Base-by-base conservation (phyloP, 2,888 invertebrate species). In the Slavum lentiscoides region DNA sequence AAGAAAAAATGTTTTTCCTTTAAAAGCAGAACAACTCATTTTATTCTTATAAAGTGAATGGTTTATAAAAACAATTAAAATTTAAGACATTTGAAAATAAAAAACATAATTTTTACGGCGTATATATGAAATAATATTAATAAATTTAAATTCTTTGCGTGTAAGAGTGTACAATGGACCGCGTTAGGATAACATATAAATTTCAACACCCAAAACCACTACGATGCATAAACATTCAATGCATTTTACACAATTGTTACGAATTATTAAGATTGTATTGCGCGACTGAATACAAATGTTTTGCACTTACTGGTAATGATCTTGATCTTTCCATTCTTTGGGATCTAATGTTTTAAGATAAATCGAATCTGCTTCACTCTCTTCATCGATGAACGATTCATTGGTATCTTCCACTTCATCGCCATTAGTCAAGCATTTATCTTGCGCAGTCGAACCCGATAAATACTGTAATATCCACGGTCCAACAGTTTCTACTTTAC, bases 341-440 rank as follows among this genome's bases (percentile, higher is more conserved):
- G 98, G 98, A 88, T 98, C 95, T 83, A 98, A 88, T 82, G 94
- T 94, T 84, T 94, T 90, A 83, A 98, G 88, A 86, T 94, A 95
- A 82, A 91, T 91, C 13, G 95, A 90, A 87, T 96, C 93, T 84
- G 93, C 93, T 83, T 92, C 84, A 90, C 39, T 72, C 72, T 72
- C 82, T 82, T 64, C 74, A 55, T 55, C 67, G 13, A 81, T 83
- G 66, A 80, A 77, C 77, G 82, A 88, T 83, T 88, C 88, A 62
- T 87, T 86, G 23, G 88, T 86, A 85, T 88, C 88, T 82, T 88
- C 87, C 9, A 87, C 85, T 84, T 88, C 88, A 83, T 88, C 88
- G 83, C 87, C 87, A 8, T 87, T 86, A 83, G 87, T 86, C 15
- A 87, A 87, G 76, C 87, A 86, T 84, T 87, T 86, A 72, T 87